Base-by-base conservation (phyloP, 2,113 vertebrate genomes). In the Cephalopterus ornatus region DNA sequence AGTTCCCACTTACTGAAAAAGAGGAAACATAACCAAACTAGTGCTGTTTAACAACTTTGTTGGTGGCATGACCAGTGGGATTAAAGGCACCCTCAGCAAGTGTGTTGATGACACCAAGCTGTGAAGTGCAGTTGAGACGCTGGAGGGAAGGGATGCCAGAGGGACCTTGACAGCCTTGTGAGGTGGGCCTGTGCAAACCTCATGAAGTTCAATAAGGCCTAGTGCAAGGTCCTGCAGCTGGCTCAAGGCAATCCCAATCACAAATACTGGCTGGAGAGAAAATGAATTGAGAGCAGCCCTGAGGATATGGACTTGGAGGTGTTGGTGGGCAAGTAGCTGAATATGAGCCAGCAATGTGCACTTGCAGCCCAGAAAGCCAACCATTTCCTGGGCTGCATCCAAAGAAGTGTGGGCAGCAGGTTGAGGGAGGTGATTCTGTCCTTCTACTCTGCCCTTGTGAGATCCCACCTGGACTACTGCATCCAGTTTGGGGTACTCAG, bases 1-100 rank as follows among this genome's bases (percentile, higher is more conserved):
- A 58, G 5, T 23, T 73, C 26, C 6, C 33, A 23, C 10, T 66
- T 19, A 44, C 12, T 66, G 37, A 50, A 50, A 81, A 73, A 66
- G 9, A 19, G 6, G 18, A 66, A 66, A 81, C 14, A 44, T 33
- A 44, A 44, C 37, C 22, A 33, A 14, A 37, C 3, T 0, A 0
- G 4, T 42, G 17, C 6, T 65, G 21, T 42, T 80, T 22, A 58
- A 58, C 26, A 49, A 8, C 8, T 58, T 88, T 50, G 18, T 33
- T 33, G 42, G 35, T 50, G 14, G 37, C 9, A 37, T 15, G 32
- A 73, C 16, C 4, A 13, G 10, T 37, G 27, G 33, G 32, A 66
- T 28, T 50, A 50, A 37, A 50, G 15, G 14, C 14, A 50, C 26
- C 8, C 12, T 73, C 27, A 80, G 9, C 5, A 58, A 44, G 5